Percentiles rank a stretch among this genome's conserved stretches.
Conservation (phyloP, 2,797 vertebrate species). For the Kryptopterus vitreolus region DNA sequence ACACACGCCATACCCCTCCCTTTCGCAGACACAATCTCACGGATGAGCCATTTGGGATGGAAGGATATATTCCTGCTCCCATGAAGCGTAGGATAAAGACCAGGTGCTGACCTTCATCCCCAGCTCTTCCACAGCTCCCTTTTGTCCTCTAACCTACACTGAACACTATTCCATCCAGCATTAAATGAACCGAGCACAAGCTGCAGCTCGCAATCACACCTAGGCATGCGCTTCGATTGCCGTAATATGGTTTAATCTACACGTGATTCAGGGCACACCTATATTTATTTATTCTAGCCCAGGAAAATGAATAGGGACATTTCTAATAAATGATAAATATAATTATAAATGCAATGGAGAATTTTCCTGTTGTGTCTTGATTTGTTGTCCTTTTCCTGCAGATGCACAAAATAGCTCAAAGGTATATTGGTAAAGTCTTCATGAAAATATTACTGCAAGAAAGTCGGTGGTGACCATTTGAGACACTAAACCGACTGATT, state of each 20-base stretch:
- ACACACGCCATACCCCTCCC: slow-evolving; percentile 4
- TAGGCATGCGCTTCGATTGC: slow-evolving; percentile 58
- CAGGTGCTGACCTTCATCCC: slow-evolving; percentile 34
- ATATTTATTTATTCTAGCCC: slow-evolving; percentile 68
- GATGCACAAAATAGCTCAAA: neutral
- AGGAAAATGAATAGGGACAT: slow-evolving; percentile 63
- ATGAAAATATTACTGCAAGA: slow-evolving; percentile 52
- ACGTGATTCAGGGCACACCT: slow-evolving; percentile 60
- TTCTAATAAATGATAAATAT: no score
- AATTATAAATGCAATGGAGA: neutral
- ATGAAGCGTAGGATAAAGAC: slow-evolving; percentile 36
- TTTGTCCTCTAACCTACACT: slow-evolving; percentile 24
- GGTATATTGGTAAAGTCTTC: neutral
- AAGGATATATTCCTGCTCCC: slow-evolving; percentile 30
- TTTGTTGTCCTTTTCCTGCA: no score
- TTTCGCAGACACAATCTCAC: slow-evolving; percentile 13
- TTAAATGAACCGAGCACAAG: slow-evolving; percentile 61
- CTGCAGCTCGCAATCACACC: slow-evolving; percentile 64
- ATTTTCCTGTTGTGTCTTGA: neutral
- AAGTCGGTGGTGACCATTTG: neutral
- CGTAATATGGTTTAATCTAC: slow-evolving; percentile 69
- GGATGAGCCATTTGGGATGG: slow-evolving; percentile 45
- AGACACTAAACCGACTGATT: neutral
- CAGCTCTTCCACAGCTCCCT: slow-evolving; percentile 52
- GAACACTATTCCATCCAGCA: slow-evolving; percentile 52